Conservation (phyloP, 2,888 invertebrate species). For the Rhagonycha lutea region DNA sequence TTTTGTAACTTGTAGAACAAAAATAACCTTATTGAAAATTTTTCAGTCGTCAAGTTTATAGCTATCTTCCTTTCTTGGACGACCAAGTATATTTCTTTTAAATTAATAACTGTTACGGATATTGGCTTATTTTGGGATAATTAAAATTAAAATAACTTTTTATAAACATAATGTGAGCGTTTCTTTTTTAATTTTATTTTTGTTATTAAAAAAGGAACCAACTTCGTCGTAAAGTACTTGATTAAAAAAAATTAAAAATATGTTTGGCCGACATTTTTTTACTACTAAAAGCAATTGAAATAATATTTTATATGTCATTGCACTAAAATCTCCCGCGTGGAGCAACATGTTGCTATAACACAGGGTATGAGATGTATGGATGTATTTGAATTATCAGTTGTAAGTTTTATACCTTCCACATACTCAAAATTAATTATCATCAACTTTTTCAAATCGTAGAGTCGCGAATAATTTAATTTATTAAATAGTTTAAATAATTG, state of each 20-base stretch:
- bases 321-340: constrained; percentile 21
- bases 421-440: too few relatives aligned
- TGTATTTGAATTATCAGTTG: neutral
- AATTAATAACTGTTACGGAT: too few relatives aligned
- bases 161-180: too few relatives aligned
- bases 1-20: too few relatives aligned
- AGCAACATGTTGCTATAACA: constrained; percentile 8
- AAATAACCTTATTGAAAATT: too few relatives aligned
- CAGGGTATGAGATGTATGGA: neutral
- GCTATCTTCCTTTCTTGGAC: too few relatives aligned
- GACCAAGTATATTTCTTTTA: too few relatives aligned
- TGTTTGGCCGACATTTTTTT: constrained; percentile 15
- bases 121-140: too few relatives aligned
- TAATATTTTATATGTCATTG: constrained; percentile 22
- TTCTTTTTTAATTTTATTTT: neutral
- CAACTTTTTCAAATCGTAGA: too few relatives aligned
- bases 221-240: neutral
- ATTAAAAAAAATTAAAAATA: constrained; percentile 15
- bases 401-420: neutral
- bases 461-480: too few relatives aligned
- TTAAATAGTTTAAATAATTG: too few relatives aligned
- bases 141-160: neutral
- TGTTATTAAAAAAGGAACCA: neutral
- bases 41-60: too few relatives aligned
- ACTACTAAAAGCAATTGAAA: constrained; percentile 8